Percentiles rank a stretch among this genome's conserved stretches.
Evolutionary conservation across 2,797 vertebrate species (phyloP).

Genomic region (Hippopotamyrus pictus): DNA sequence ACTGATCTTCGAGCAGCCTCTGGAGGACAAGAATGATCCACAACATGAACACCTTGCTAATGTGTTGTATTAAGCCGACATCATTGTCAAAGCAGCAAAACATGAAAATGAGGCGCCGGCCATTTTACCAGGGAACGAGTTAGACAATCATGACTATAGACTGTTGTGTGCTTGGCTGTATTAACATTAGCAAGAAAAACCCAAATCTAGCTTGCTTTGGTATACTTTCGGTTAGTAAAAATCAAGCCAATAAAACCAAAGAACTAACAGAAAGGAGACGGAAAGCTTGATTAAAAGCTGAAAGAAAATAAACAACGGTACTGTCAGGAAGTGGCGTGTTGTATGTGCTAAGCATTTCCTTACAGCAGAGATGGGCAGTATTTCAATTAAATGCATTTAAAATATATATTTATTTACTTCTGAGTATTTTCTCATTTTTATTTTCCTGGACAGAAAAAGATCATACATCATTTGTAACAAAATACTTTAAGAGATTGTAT

Average conservation of each 20-base stretch:
- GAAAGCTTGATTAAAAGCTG: too few relatives aligned
- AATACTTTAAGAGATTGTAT: background rate
- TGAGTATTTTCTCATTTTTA: background rate
- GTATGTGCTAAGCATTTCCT: too few relatives aligned
- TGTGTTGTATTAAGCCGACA: background rate
- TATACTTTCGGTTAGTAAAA: background rate
- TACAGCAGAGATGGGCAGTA: too few relatives aligned
- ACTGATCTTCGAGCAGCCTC: constrained; percentile 61
- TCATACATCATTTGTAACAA: background rate
- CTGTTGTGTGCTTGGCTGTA: too few relatives aligned
- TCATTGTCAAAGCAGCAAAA: background rate
- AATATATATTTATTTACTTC: too few relatives aligned
- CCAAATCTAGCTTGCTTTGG: background rate
- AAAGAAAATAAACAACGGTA: too few relatives aligned
- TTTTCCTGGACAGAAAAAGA: background rate
- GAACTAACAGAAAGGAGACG: too few relatives aligned
- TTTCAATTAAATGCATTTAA: too few relatives aligned
- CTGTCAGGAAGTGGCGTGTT: too few relatives aligned
- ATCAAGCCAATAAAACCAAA: background rate
- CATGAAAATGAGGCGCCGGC: background rate
- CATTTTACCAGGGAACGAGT: background rate
- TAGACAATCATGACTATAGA: background rate
- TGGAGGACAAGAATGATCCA: constrained; percentile 29
- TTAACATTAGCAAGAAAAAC: too few relatives aligned
- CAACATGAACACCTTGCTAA: background rate